A percentile compares a stretch with the other conserved stretches of the same genome.
Evolutionary conservation across 2,888 invertebrate species (phyloP).

Genomic region (Halocaridina rubra): DNA sequence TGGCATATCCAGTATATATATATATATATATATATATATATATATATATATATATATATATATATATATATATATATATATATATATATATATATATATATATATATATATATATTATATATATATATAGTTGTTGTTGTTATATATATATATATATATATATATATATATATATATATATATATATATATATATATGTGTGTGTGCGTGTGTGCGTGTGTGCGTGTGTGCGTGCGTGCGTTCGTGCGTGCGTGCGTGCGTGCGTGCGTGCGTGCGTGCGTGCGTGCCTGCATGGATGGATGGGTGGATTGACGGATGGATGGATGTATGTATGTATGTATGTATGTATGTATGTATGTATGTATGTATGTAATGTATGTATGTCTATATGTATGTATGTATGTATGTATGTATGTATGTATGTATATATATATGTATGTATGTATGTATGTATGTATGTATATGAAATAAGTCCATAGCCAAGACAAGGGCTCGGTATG

Average conservation of each 20-base stretch:
- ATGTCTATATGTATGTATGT: not conserved
- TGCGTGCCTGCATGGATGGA: too few relatives aligned
- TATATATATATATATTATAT: slow-evolving; percentile 1
- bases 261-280: not conserved
- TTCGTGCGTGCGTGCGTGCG: not conserved
- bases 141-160: slow-evolving; percentile 13
- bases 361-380: too few relatives aligned
- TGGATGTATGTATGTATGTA: too few relatives aligned
- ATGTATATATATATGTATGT: slow-evolving; percentile 19
- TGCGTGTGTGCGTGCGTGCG: too few relatives aligned
- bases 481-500: too few relatives aligned
- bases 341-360: too few relatives aligned
- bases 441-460: not conserved
- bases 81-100: not conserved
- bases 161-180: slow-evolving; percentile 14
- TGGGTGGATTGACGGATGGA: too few relatives aligned
- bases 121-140: not conserved
- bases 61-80: slow-evolving; percentile 10
- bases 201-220: slow-evolving; percentile 16
- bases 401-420: slow-evolving; percentile 2
- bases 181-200: not conserved
- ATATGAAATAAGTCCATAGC: too few relatives aligned
- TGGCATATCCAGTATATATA: too few relatives aligned
- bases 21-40: slow-evolving; percentile 24
- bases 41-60: slow-evolving; percentile 21